Evolutionary conservation across 2,113 vertebrate genomes (phyloP).

Genomic region (Noturus placidus): DNA sequence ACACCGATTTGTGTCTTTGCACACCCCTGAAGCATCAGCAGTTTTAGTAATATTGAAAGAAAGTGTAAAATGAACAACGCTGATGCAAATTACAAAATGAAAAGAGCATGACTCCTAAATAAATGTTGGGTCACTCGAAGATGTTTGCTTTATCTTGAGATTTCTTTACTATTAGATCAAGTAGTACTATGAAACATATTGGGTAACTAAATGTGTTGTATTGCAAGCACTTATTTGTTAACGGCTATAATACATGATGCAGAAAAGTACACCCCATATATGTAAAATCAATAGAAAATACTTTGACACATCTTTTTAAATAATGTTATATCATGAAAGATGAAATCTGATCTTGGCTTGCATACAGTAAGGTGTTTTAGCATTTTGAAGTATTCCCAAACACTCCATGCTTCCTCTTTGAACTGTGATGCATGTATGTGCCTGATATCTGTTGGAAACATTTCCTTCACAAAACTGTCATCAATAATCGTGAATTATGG

Average conservation of each 20-base stretch:
- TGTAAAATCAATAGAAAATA: not conserved
- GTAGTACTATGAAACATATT: not conserved
- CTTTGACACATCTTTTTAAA: not conserved
- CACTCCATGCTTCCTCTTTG: conserved; percentile 41
- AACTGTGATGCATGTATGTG: conserved; percentile 33
- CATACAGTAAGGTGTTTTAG: conserved; percentile 35
- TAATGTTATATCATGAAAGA: not conserved
- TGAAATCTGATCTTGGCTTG: conserved; percentile 7
- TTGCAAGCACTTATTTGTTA: not conserved
- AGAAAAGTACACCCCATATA: not conserved
- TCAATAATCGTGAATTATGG: not conserved
- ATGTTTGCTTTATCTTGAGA: not conserved
- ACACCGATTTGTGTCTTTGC: not conserved
- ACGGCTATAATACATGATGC: not conserved
- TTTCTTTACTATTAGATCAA: not conserved
- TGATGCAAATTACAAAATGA: not conserved
- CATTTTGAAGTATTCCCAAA: conserved; percentile 43
- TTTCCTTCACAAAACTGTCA: conserved; percentile 25
- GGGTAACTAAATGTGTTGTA: not conserved
- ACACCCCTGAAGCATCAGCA: not conserved
- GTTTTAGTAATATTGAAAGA: not conserved
- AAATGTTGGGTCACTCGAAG: not conserved
- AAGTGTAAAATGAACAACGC: not conserved
- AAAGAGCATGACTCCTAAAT: not conserved
- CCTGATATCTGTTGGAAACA: conserved; percentile 47